These are phyloP conservation scores for Sebastes minor DNA, from an alignment of 2,797 vertebrate species.

Conservation along the genomic window DNA sequence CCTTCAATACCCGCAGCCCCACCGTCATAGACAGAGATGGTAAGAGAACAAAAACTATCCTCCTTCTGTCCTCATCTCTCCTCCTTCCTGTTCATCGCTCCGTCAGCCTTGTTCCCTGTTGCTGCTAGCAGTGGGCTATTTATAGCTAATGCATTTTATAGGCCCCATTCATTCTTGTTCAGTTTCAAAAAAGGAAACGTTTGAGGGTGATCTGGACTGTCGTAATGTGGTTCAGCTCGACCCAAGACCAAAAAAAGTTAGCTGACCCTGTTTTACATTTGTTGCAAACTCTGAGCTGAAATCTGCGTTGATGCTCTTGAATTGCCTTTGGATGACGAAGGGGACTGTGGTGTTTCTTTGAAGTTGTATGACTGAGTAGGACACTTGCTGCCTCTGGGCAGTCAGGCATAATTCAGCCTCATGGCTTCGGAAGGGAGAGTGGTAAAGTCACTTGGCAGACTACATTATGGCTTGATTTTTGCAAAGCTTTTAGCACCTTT, in stretches of 20 bases:
- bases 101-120: constrained; percentile 14
- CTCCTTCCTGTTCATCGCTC: constrained; percentile 6
- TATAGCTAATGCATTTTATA: constrained; percentile 42
- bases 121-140: constrained; percentile 41
- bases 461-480: constrained; percentile 35
- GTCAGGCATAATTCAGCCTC: constrained; percentile 37
- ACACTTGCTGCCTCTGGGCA: constrained; percentile 27
- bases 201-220: constrained; percentile 23
- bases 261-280: constrained; percentile 22
- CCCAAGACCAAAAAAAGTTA: constrained; percentile 12
- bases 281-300: constrained; percentile 6
- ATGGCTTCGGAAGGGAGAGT: constrained; percentile 35
- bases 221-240: constrained; percentile 17
- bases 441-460: constrained; percentile 29
- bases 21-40: constrained; percentile 91
- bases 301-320: constrained; percentile 1
- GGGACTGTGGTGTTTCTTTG: constrained; percentile 1
- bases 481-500: constrained; percentile 69
- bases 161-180: constrained; percentile 31
- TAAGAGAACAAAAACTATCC: constrained; percentile 59
- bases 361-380: constrained; percentile 17
- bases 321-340: constrained; percentile 6
- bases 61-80: constrained; percentile 2
- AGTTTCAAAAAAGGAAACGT: constrained; percentile 6
- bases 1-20: constrained; percentile 87